Percentiles rank a stretch among this genome's conserved stretches.
These are phyloP conservation scores for Thera obeliscata DNA, from an alignment of 2,888 invertebrate species.

Conservation along the genomic window DNA sequence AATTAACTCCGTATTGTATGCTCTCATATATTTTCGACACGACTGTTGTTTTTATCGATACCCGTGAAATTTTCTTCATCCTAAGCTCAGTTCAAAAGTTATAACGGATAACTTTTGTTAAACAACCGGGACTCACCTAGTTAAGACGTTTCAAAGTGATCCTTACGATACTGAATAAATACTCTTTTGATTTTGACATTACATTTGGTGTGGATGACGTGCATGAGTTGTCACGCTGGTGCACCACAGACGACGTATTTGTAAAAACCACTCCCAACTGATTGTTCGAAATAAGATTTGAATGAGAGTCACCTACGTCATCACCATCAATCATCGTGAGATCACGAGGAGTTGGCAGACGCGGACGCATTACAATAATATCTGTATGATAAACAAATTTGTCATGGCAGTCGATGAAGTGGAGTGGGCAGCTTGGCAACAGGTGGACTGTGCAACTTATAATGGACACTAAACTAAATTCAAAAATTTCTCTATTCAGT, in stretches of 20 bases:
- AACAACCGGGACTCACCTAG: no score
- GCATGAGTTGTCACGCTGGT: no score
- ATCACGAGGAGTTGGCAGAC: slow-evolving; percentile 38
- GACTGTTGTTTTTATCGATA: no score
- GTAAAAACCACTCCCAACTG: slow-evolving; percentile 4
- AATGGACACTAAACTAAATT: neutral
- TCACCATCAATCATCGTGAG: slow-evolving; percentile 34
- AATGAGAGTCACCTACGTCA: slow-evolving; percentile 36
- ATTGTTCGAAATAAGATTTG: slow-evolving; percentile 26
- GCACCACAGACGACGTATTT: neutral
- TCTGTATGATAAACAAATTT: slow-evolving; percentile 39
- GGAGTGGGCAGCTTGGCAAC: neutral
- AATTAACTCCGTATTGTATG: no score
- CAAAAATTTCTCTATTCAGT: neutral
- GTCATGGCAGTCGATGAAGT: slow-evolving; percentile 26
- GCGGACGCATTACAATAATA: slow-evolving; percentile 34
- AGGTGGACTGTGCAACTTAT: neutral
- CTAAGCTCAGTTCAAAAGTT: no score
- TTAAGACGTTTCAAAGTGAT: no score
- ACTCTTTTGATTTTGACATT: no score
- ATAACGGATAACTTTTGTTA: no score
- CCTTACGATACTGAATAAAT: no score
- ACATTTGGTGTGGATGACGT: no score
- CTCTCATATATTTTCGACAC: no score
- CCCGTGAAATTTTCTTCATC: no score